These are phyloP conservation scores for Acanthisitta chloris DNA, from an alignment of 2,113 vertebrate genomes.

Conservation along the genomic window DNA sequence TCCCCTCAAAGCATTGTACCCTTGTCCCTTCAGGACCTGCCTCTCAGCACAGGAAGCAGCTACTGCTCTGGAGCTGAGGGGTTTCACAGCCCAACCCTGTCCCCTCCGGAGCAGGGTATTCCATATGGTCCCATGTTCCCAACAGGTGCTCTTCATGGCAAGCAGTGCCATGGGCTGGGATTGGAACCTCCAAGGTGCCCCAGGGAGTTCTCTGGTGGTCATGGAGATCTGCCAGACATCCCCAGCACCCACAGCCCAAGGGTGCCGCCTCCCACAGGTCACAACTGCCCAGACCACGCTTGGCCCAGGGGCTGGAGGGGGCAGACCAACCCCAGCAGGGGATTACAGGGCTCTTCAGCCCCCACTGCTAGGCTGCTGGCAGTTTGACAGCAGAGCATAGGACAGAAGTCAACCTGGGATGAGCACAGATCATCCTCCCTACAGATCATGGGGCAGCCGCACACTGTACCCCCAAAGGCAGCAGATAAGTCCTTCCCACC, in stretches of 20 bases:
- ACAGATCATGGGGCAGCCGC: rapidly evolving
- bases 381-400: rapidly evolving
- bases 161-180: rapidly evolving
- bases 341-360: background rate
- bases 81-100: background rate
- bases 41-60: rapidly evolving
- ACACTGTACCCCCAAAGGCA: background rate
- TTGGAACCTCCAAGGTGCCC: background rate
- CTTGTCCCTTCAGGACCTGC: background rate
- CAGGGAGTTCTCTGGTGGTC: background rate
- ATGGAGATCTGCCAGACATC: background rate
- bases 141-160: rapidly evolving
- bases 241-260: background rate
- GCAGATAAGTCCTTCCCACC: background rate
- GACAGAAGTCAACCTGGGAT: background rate
- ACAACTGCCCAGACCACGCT: too few species aligned
- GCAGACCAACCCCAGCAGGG: background rate
- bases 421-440: background rate
- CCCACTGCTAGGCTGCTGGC: background rate
- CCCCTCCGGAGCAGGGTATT: background rate
- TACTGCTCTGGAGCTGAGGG: background rate
- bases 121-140: rapidly evolving
- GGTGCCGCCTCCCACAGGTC: background rate
- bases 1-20: rapidly evolving
- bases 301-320: background rate